Evolutionary conservation across 2,888 invertebrate species (phyloP).

Genomic region (Arenicola marina): DNA sequence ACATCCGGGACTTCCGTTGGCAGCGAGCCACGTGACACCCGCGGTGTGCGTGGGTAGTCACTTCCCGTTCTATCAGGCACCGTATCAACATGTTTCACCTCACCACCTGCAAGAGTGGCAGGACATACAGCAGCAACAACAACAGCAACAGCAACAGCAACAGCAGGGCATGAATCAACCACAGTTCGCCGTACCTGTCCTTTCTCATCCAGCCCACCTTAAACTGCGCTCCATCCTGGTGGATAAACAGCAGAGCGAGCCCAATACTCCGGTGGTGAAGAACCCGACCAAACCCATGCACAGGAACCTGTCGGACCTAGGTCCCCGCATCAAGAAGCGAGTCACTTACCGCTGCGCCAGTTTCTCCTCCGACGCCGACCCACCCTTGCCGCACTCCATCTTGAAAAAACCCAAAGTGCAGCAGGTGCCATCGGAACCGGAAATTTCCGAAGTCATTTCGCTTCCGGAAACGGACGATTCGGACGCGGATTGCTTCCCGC

Average conservation of each 20-base stretch:
- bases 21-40: too few species aligned
- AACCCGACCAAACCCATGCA: slow-evolving; percentile 54
- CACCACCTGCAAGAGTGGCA: neutral
- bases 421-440: neutral
- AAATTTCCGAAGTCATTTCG: neutral
- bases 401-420: too few species aligned
- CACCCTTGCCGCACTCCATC: neutral
- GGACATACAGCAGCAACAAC: slow-evolving; percentile 2
- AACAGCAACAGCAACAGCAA: neutral
- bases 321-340: slow-evolving; percentile 80
- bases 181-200: neutral
- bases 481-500: too few species aligned
- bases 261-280: slow-evolving; percentile 69
- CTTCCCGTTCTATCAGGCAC: too few species aligned
- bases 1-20: too few species aligned
- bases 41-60: too few species aligned
- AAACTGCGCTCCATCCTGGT: slow-evolving; percentile 71
- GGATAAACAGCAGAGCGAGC: slow-evolving; percentile 78
- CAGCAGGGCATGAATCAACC: neutral
- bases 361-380: neutral
- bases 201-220: slow-evolving; percentile 17
- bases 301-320: slow-evolving; percentile 73
- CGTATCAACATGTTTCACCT: too few species aligned
- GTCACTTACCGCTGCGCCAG: slow-evolving; percentile 66
- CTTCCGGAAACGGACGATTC: too few species aligned